A percentile compares a stretch with the other conserved stretches of the same genome.
These are phyloP conservation scores for Sycophaga agraensis DNA, from an alignment of 1,140 invertebrate genomes.

Conservation along the genomic window DNA sequence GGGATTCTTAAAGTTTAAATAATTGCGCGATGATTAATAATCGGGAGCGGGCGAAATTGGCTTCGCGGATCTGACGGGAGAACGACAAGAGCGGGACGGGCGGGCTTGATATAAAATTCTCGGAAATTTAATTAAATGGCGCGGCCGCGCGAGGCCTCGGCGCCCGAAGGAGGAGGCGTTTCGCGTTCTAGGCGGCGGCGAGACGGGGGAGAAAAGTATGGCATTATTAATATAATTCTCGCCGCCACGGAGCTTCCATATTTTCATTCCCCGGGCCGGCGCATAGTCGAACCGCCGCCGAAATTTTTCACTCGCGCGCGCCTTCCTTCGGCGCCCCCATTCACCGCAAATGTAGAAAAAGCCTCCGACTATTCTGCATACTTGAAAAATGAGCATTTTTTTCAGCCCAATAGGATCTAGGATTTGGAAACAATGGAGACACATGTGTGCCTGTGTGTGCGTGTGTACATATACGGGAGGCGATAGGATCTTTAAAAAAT, in stretches of 20 bases:
- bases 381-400: too few relatives aligned
- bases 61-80: not conserved
- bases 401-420: too few relatives aligned
- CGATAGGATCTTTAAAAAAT: not conserved
- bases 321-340: too few relatives aligned
- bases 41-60: slow-evolving; percentile 18
- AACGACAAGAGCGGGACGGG: slow-evolving; percentile 31
- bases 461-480: not conserved
- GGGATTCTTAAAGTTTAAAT: slow-evolving; percentile 19
- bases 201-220: slow-evolving; percentile 31
- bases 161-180: not conserved
- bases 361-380: too few relatives aligned
- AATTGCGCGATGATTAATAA: slow-evolving; percentile 23
- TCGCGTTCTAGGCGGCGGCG: slow-evolving; percentile 23
- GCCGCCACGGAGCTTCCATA: slow-evolving; percentile 31
- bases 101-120: slow-evolving; percentile 42
- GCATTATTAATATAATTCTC: slow-evolving; percentile 51
- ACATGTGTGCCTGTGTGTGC: not conserved
- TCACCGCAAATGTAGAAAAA: too few relatives aligned
- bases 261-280: slow-evolving; percentile 5
- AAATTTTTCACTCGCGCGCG: too few relatives aligned
- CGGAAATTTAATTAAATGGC: slow-evolving; percentile 49
- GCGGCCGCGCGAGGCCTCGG: slow-evolving; percentile 13
- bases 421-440: too few relatives aligned
- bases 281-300: too few relatives aligned